Evolutionary conservation across 2,888 invertebrate species (phyloP), one percentile per base, ranked within the genome.

Genomic region (Dinocampus coccinellae): DNA sequence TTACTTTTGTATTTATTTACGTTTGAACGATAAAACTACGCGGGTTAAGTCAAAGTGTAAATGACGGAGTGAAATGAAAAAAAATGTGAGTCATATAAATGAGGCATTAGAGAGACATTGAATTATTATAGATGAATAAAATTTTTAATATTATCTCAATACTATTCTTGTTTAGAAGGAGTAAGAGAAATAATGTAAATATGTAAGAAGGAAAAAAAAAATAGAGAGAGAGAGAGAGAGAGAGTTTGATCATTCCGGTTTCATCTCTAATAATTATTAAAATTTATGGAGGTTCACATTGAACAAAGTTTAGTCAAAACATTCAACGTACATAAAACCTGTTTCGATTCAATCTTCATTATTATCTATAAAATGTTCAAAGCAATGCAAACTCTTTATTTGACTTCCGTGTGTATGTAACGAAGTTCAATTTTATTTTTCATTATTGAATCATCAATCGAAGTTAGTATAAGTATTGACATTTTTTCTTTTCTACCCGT

Each of bases 241-340:
- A n/a, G n/a, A n/a, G n/a, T n/a, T 2, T 16, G 20, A 58, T 58
- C 10, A 58, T 29, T 33, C 58, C 58, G 58, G 58, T 58, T 57
- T 58, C 29, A 29, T 34, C 47, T 47, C 13, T 16, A 20, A 34
- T 16, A 16, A 58, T 58, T 58, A 58, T 58, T 29, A 16, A 34
- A 58, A 58, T 58, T 58, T 58, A 58, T 58, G 58, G 58, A 58
- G 58, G 10, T n/a, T 58, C n/a, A 33, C 33, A 58, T 26, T 24
- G 11, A 24, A 11, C 24, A 22, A 13, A 58, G 58, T 58, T 29
- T 58, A 58, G 58, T 58, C 29, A 34, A 58, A 34, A 33, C 20
- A 34, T n/a, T 16, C 29, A 58, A 34, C 16, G 9, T 47, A 16
- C 16, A 16, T 47, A 33, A 58, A 58, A 58, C 58, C 58, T 33